Evolutionary conservation across 1,140 invertebrate genomes (phyloP).

Genomic region (Meteorus sp.): DNA sequence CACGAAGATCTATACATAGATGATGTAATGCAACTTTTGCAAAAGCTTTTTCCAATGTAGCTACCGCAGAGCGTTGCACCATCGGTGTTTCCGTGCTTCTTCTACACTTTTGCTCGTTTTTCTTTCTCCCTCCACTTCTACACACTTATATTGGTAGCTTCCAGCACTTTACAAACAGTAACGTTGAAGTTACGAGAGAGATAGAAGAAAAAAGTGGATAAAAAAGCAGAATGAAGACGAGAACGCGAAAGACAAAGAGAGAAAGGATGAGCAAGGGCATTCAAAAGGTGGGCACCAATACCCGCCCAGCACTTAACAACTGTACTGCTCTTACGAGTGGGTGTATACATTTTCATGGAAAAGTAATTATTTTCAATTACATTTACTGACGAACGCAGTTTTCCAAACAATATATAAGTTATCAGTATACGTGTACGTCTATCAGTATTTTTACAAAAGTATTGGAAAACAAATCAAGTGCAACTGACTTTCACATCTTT

Average conservation of each 20-base stretch:
- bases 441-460: no score
- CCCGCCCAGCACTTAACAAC: constrained; percentile 28
- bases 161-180: constrained; percentile 17
- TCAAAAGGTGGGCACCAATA: constrained; percentile 18
- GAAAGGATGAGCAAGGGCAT: background rate
- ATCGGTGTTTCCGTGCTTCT: constrained; percentile 4
- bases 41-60: constrained; percentile 13
- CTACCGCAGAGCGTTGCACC: background rate
- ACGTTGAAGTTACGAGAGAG: constrained; percentile 9
- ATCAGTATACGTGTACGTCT: no score
- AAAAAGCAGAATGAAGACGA: constrained; percentile 10
- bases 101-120: background rate
- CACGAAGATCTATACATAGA: background rate
- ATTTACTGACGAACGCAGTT: background rate
- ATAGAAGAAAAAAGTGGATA: background rate
- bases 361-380: constrained; percentile 28
- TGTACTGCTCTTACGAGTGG: constrained; percentile 28
- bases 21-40: constrained; percentile 1
- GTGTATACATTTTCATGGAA: constrained; percentile 23
- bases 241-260: constrained; percentile 11
- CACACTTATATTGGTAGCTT: background rate
- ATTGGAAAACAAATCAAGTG: no score
- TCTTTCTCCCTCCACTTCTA: background rate
- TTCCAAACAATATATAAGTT: background rate
- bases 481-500: no score